Evolutionary conservation across 2,797 vertebrate genomes (phyloP), one percentile per base, ranked within the genome.

Genomic region (Hemitrygon akajei): DNA sequence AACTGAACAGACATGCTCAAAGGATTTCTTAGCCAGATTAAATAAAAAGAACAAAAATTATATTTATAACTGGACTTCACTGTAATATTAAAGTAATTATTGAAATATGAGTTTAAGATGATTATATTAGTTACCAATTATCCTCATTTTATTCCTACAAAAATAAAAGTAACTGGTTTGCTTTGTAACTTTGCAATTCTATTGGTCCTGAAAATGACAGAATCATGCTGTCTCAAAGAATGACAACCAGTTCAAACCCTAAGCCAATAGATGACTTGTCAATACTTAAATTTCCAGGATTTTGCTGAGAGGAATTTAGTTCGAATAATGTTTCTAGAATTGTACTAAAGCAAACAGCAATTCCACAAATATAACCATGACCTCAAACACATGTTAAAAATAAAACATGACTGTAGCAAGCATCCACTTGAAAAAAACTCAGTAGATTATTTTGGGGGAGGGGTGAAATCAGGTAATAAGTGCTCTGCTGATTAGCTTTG

Each of bases 21-120:
- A 69, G 86, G 63, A 69, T 63, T 37, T 87, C 86, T 37, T 37
- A 89, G 60, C 63, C n/a, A 89, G 18, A 69, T 37, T 69, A 89
- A 89, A 89, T 69, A n/a, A 89, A 69, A 89, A 37, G 86, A 69
- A 16, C 60, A 89, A 89, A 87, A 63, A 25, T 69, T 69, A 89
- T 66, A 89, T 22, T 69, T 69, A 89, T 66, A 89, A n/a, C 86
- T 89, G 60, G 30, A 63, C n/a, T 34, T 66, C 63, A 63, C n/a
- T 37, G 60, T 34, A 69, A 37, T 22, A 89, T 69, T 69, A 37
- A 89, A 69, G 66, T 34, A 69, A 69, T 89, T 89, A 69, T 22
- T 69, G n/a, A 9, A 22, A 37, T 89, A 89, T 37, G 18, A 89
- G 20, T 89, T n/a, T n/a, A 66, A 87, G 84, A 87, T 63, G 14